Evolutionary conservation across 2,888 invertebrate species (phyloP).

Genomic region (Sesia apiformis): DNA sequence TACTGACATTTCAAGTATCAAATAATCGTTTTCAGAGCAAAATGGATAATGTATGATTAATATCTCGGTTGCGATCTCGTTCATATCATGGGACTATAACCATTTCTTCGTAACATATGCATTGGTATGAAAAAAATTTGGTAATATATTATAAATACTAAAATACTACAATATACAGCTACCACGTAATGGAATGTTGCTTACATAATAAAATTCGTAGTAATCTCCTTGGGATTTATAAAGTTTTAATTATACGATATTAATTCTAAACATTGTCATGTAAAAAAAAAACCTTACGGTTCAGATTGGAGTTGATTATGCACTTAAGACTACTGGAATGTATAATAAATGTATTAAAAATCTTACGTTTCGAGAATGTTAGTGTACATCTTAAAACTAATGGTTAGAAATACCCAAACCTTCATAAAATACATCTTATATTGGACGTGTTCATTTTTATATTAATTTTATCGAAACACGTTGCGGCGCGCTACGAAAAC

Average conservation of each 20-base stretch:
- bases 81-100: too few species aligned
- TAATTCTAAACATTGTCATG: conserved; percentile 15
- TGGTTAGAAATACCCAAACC: conserved; percentile 68
- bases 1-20: too few species aligned
- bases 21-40: too few species aligned
- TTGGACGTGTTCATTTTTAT: conserved; percentile 22
- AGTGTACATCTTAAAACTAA: conserved; percentile 60
- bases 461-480: too few species aligned
- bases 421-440: conserved; percentile 41
- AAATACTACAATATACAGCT: conserved; percentile 43
- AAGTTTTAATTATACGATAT: conserved; percentile 20
- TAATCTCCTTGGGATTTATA: conserved; percentile 48
- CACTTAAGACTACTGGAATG: conserved; percentile 61
- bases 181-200: conserved; percentile 52
- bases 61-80: conserved; percentile 40
- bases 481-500: too few species aligned
- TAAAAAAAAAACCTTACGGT: conserved; percentile 13
- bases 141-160: conserved; percentile 59
- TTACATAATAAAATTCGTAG: conserved; percentile 28
- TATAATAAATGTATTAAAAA: conserved; percentile 24
- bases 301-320: conserved; percentile 15
- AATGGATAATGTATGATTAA: conserved; percentile 9
- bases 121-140: conserved; percentile 71
- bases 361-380: conserved; percentile 43
- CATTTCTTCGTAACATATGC: conserved; percentile 14